Evolutionary conservation across 2,797 vertebrate species (phyloP), one percentile per base, ranked within the genome.

Genomic region (Epinephelus coioides): DNA sequence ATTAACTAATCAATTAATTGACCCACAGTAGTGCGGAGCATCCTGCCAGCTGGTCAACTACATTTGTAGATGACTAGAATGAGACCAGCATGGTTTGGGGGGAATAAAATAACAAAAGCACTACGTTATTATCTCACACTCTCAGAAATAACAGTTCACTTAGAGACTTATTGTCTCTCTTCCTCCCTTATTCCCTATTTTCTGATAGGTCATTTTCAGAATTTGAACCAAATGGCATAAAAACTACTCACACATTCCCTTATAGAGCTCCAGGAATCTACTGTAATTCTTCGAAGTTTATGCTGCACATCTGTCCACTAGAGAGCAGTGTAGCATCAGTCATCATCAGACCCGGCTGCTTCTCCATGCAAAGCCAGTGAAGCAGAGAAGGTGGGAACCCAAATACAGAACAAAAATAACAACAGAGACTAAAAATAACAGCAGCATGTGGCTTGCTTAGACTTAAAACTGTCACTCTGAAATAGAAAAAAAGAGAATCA

Each of bases 241-340:
- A 78, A 68, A 56, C 0, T 5, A 9, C 13, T 61, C 7, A 49
- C 12, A 38, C 10, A 27, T 40, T 72, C n/a, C 34, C 51, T 51
- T 18, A 46, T 21, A 34, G 65, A 80, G 53, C 50, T 66, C 54
- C 38, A 82, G 40, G 49, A 70, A 60, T 60, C 34, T n/a, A 12
- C 40, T 43, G 40, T 43, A 49, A n/a, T 66, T 69, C 66, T 71
- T 44, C 21, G 53, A 76, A 40, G 59, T 75, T 62, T 18, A 34
- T 77, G 76, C 46, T 40, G 81, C 69, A 72, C 56, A 49, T 79
- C 14, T 90, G 92, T 87, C 94, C 94, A 93, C 91, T 92, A 94
- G 94, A 90, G 93, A 76, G 91, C 94, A 93, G 83, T 93, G 86
- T 84, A 79, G 61, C 66, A 78, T 76, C 54, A 85, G 71, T 79